Percentiles rank a stretch among this genome's conserved stretches.
Evolutionary conservation across 1,140 invertebrate genomes (phyloP).

Genomic region (Ganaspis sp.): DNA sequence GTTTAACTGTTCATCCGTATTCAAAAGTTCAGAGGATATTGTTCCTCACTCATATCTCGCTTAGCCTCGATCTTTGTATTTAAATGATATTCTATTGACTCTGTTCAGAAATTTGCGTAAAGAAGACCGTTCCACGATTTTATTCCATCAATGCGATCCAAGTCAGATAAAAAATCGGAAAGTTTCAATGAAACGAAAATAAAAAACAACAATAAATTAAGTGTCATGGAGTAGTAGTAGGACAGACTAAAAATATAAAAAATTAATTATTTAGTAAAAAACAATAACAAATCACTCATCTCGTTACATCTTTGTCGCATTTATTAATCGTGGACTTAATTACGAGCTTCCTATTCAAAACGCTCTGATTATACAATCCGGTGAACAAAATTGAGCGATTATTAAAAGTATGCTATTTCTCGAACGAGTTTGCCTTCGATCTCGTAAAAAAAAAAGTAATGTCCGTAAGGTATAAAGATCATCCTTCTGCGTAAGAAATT

Average conservation of each 20-base stretch:
- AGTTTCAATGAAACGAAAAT: neutral
- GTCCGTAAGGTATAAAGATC: neutral
- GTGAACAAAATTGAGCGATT: constrained; percentile 9
- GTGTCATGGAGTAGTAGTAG: neutral
- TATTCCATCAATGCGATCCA: neutral
- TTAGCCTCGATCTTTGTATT: constrained; percentile 30
- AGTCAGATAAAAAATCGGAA: neutral
- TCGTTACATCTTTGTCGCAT: neutral
- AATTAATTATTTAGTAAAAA: neutral
- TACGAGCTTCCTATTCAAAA: constrained; percentile 5
- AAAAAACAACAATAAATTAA: neutral
- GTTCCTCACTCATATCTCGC: constrained; percentile 16
- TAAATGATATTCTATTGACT: constrained; percentile 3
- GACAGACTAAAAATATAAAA: neutral
- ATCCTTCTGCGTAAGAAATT: constrained; percentile 14
- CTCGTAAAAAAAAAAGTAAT: constrained; percentile 15
- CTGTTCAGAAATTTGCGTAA: constrained; percentile 13
- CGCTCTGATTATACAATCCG: constrained; percentile 3
- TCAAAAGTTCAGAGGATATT: constrained; percentile 20
- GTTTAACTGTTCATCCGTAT: neutral
- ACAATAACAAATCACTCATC: constrained; percentile 2
- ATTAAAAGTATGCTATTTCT: constrained; percentile 1
- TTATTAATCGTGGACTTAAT: constrained; percentile 7
- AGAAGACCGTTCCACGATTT: constrained; percentile 12
- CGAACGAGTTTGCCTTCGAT: constrained; percentile 7